Evolutionary conservation across 2,113 vertebrate genomes (phyloP).

Genomic region (Philantomba maxwellii): DNA sequence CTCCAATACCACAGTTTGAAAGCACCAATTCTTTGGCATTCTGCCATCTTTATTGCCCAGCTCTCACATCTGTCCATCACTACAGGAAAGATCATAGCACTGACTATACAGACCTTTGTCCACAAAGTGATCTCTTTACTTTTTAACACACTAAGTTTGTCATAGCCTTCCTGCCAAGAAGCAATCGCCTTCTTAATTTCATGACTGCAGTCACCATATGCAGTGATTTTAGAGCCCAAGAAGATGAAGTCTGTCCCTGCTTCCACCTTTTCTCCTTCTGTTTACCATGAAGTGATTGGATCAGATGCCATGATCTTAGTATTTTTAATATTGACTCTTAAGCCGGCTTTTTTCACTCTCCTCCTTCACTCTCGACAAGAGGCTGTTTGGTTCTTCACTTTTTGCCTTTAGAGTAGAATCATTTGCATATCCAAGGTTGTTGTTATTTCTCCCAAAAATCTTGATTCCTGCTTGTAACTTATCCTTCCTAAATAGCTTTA

Average conservation of each 20-base stretch:
- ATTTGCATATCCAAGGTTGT: not conserved
- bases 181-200: not conserved
- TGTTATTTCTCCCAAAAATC: not conserved
- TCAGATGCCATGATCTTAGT: not conserved
- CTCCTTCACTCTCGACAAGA: not conserved
- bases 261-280: not conserved
- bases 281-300: not conserved
- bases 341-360: not conserved
- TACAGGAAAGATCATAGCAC: not conserved
- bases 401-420: not conserved
- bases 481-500: not conserved
- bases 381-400: not conserved
- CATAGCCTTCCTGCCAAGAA: not conserved
- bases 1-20: no score
- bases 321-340: not conserved
- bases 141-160: not conserved
- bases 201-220: not conserved
- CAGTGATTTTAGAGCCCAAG: not conserved
- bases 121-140: not conserved
- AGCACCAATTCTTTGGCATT: no score
- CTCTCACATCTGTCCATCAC: not conserved
- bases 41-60: no score
- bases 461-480: not conserved
- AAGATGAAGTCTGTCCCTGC: not conserved
- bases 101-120: not conserved